Evolutionary conservation across 2,888 invertebrate genomes (phyloP).

Genomic region (Eristalis pertinax): DNA sequence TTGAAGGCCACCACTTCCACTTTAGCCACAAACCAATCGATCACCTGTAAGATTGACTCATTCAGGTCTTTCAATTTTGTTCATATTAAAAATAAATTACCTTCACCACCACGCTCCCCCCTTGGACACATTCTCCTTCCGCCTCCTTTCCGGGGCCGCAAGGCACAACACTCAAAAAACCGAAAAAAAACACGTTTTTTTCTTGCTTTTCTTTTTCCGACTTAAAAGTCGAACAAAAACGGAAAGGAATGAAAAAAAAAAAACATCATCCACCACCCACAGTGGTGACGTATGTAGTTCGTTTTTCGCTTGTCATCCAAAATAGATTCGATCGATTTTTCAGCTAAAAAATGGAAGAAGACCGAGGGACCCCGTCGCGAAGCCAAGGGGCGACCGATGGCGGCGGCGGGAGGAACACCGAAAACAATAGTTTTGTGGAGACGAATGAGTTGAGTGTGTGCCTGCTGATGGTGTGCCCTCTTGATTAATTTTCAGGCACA

Average conservation of each 20-base stretch:
- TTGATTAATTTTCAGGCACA: slow-evolving; percentile 57
- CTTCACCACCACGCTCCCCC: background rate
- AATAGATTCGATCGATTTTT: slow-evolving; percentile 61
- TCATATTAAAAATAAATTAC: background rate
- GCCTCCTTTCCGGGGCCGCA: background rate
- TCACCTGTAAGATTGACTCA: background rate
- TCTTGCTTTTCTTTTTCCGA: background rate
- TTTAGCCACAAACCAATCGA: background rate
- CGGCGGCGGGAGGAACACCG: background rate
- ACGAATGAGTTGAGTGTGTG: slow-evolving; percentile 4
- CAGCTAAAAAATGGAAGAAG: background rate
- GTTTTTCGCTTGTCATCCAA: slow-evolving; percentile 41
- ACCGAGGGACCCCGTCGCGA: background rate
- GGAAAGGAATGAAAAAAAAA: background rate
- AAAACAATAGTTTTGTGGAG: slow-evolving; percentile 24
- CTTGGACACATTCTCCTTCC: background rate
- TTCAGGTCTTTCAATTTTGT: background rate
- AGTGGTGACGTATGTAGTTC: slow-evolving; percentile 18
- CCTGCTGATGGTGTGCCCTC: slow-evolving; percentile 1
- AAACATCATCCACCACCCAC: slow-evolving; percentile 1
- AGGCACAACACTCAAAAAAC: background rate
- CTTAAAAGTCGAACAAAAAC: background rate
- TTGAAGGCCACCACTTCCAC: background rate
- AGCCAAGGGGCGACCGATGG: background rate
- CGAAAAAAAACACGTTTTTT: background rate